phyloP scores from a whole-genome alignment of 2,888 invertebrate genomes.

The Aricia artaxerxes region DNA sequence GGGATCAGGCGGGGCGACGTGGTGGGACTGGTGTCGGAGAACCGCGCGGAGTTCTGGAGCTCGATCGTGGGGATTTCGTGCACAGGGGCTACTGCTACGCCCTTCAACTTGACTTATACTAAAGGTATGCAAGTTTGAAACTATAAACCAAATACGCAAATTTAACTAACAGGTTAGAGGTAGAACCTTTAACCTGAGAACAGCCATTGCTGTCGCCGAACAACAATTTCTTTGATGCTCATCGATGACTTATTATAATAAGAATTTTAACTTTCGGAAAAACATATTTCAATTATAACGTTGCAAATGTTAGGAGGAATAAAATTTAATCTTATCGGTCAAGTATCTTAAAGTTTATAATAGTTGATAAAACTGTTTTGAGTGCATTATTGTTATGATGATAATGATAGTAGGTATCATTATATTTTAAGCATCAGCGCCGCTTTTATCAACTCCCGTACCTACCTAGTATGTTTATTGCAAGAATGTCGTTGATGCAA shows the following conservation, averaged over 20 bases:
- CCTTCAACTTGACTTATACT: slow-evolving; percentile 54
- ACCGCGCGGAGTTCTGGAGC: slow-evolving; percentile 57
- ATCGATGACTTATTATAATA: too few species aligned
- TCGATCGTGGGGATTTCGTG: slow-evolving; percentile 54
- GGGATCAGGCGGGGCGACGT: slow-evolving; percentile 63
- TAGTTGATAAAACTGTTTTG: background rate
- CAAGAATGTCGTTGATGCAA: too few species aligned
- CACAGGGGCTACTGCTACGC: slow-evolving; percentile 55
- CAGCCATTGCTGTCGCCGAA: too few species aligned
- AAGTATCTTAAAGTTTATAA: background rate
- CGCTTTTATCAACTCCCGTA: too few species aligned
- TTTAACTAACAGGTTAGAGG: too few species aligned
- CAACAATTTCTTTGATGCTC: too few species aligned
- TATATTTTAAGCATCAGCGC: too few species aligned
- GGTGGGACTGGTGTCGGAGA: slow-evolving; percentile 61
- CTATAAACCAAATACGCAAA: too few species aligned
- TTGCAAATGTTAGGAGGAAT: background rate
- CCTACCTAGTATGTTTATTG: too few species aligned
- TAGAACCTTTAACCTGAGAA: too few species aligned
- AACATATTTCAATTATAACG: background rate
- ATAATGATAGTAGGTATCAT: background rate
- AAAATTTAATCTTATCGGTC: background rate
- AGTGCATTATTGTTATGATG: background rate
- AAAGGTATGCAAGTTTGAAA: slow-evolving; percentile 44
- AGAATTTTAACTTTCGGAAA: too few species aligned